phyloP scores from a whole-genome alignment of 1,140 invertebrate species.

The Aphidius gifuensis region DNA sequence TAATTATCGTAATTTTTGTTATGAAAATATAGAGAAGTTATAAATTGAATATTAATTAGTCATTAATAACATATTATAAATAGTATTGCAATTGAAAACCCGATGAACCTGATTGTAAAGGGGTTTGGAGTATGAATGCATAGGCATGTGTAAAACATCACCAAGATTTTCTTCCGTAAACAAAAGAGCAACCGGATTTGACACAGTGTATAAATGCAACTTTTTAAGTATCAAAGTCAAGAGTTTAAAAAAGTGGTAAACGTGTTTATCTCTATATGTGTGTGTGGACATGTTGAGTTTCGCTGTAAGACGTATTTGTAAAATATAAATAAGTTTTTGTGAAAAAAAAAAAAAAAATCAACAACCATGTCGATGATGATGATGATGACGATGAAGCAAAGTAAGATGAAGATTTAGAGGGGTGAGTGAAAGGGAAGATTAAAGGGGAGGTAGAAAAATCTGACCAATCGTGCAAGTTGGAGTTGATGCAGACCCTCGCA shows the following conservation, averaged over 20 bases:
- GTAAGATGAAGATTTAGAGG: not conserved
- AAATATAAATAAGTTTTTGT: too few relatives aligned
- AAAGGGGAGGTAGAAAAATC: too few relatives aligned
- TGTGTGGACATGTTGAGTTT: too few relatives aligned
- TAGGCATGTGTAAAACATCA: not conserved
- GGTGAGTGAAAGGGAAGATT: too few relatives aligned
- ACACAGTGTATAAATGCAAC: not conserved
- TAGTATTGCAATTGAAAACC: not conserved
- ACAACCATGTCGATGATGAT: not conserved
- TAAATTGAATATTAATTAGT: too few relatives aligned
- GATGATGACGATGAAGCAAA: not conserved
- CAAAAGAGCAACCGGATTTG: slow-evolving; percentile 11
- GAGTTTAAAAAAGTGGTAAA: too few relatives aligned
- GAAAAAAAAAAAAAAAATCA: not conserved
- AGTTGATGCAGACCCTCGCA: not conserved
- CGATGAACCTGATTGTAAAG: not conserved
- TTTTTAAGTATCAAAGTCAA: not conserved
- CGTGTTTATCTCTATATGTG: too few relatives aligned
- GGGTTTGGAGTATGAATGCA: not conserved
- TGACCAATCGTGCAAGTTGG: too few relatives aligned
- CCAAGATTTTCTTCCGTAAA: slow-evolving; percentile 4
- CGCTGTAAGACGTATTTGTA: too few relatives aligned
- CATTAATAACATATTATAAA: too few relatives aligned
- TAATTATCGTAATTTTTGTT: too few relatives aligned
- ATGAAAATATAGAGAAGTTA: too few relatives aligned